These are phyloP conservation scores for Anoncus sp. DNA, from an alignment of 2,888 invertebrate genomes.

Conservation along the genomic window DNA sequence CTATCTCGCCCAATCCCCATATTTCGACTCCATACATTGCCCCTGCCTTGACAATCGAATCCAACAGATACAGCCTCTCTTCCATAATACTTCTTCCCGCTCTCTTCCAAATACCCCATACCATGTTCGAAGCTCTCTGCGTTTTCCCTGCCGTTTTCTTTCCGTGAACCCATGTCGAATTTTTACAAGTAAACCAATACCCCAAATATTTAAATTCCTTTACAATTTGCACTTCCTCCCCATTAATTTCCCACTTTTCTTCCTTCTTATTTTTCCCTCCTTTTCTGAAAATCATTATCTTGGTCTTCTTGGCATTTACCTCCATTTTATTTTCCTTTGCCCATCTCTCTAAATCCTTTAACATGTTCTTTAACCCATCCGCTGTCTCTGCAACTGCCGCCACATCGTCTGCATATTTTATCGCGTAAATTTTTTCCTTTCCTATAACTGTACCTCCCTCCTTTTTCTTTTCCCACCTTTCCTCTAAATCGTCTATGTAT, in stretches of 20 bases:
- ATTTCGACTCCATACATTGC: slow-evolving; percentile 36
- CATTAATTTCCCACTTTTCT: slow-evolving; percentile 14
- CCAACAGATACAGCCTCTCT: slow-evolving; percentile 23
- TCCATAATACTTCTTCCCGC: slow-evolving; percentile 29
- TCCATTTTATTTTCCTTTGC: slow-evolving; percentile 23
- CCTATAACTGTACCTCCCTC: slow-evolving; percentile 12
- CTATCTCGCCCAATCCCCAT: slow-evolving; percentile 25
- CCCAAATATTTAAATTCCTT: slow-evolving; percentile 14
- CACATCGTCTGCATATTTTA: slow-evolving; percentile 19
- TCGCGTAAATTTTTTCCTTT: neutral
- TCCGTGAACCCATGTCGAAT: slow-evolving; percentile 21
- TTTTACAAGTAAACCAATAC: slow-evolving; percentile 27
- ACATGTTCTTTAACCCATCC: neutral
- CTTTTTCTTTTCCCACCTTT: neutral
- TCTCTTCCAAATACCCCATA: slow-evolving; percentile 22
- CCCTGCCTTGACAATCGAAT: slow-evolving; percentile 27
- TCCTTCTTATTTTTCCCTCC: neutral
- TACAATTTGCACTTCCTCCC: neutral
- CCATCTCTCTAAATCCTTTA: slow-evolving; percentile 4
- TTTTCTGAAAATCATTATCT: too few species aligned
- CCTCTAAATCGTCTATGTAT: slow-evolving; percentile 20
- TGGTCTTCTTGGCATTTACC: slow-evolving; percentile 15
- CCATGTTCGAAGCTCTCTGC: slow-evolving; percentile 20
- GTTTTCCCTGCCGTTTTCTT: slow-evolving; percentile 24
- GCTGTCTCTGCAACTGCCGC: neutral